Evolutionary conservation across 1,140 invertebrate species (phyloP).

Genomic region (Mercenaria mercenaria): DNA sequence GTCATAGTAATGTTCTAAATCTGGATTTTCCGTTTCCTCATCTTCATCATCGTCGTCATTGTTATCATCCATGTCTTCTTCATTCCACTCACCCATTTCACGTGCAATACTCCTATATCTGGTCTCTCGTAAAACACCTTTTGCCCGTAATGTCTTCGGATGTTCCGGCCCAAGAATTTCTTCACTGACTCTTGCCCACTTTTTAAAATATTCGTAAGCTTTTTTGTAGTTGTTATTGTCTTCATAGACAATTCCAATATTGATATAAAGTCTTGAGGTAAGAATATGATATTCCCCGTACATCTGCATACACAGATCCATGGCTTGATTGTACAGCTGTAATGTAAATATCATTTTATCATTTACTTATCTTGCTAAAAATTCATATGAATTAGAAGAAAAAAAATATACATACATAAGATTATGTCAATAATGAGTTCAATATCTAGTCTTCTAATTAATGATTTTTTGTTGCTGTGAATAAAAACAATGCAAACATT

Average conservation of each 20-base stretch:
- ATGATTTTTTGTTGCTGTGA: too few relatives aligned
- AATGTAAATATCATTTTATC: too few relatives aligned
- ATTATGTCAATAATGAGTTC: too few relatives aligned
- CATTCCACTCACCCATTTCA: slow-evolving; percentile 80
- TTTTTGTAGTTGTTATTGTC: slow-evolving; percentile 85
- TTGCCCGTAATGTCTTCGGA: slow-evolving; percentile 84
- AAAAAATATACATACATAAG: too few relatives aligned
- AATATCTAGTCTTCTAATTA: too few relatives aligned
- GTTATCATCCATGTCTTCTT: slow-evolving; percentile 73
- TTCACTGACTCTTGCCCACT: slow-evolving; percentile 85
- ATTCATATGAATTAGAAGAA: too few relatives aligned
- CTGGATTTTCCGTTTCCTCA: slow-evolving; percentile 80
- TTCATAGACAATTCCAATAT: slow-evolving; percentile 85
- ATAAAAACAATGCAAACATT: too few relatives aligned
- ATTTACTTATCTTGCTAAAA: background rate
- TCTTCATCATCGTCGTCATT: slow-evolving; percentile 72
- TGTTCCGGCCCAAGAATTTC: slow-evolving; percentile 84
- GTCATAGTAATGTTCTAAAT: slow-evolving; percentile 81
- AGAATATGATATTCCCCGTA: slow-evolving; percentile 85
- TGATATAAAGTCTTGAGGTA: slow-evolving; percentile 85
- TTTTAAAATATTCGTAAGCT: slow-evolving; percentile 85
- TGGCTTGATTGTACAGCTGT: slow-evolving; percentile 84
- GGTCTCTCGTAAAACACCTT: slow-evolving; percentile 83
- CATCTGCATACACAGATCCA: slow-evolving; percentile 84
- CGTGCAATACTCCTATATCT: slow-evolving; percentile 82